Percentiles rank a stretch among this genome's conserved stretches.
Conservation (phyloP, 2,113 vertebrate genomes). For the Caracal caracal region DNA sequence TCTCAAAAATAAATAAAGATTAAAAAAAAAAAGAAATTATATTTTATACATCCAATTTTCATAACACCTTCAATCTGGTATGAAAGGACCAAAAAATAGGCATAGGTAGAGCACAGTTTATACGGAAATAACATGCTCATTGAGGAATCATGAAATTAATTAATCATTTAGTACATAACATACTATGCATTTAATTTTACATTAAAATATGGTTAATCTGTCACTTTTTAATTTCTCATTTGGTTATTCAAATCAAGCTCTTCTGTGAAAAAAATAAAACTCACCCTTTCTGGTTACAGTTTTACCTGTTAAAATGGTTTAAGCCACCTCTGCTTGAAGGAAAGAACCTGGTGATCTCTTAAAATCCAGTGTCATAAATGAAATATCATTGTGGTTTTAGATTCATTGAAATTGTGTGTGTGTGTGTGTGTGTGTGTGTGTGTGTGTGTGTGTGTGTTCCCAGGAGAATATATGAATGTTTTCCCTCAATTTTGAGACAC, state of each 20-base stretch:
- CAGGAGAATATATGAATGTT: not conserved
- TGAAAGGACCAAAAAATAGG: not conserved
- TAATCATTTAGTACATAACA: not conserved
- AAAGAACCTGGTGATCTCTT: not conserved
- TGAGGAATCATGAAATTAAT: not conserved
- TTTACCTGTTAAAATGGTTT: not conserved
- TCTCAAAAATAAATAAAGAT: not conserved
- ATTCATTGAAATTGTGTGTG: not conserved
- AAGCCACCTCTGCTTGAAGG: not conserved
- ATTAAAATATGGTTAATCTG: not conserved
- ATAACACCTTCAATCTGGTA: not conserved
- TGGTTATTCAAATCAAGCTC: not conserved
- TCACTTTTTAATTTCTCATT: not conserved
- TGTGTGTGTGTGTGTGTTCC: not conserved
- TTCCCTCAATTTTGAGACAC: not conserved
- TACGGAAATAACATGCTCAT: not conserved
- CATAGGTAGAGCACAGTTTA: not conserved
- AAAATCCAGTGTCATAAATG: not conserved
- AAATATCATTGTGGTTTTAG: not conserved
- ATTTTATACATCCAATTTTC: not conserved
- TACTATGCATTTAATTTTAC: not conserved
- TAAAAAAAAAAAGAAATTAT: not conserved
- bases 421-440: not conserved
- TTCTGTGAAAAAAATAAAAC: not conserved
- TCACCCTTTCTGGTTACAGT: not conserved